Evolutionary conservation across 30 jellyfish, hydroid and myxozoan species (phyloP), one percentile per base, ranked within the genome.

Genomic region (Cassiopea xamachana): DNA sequence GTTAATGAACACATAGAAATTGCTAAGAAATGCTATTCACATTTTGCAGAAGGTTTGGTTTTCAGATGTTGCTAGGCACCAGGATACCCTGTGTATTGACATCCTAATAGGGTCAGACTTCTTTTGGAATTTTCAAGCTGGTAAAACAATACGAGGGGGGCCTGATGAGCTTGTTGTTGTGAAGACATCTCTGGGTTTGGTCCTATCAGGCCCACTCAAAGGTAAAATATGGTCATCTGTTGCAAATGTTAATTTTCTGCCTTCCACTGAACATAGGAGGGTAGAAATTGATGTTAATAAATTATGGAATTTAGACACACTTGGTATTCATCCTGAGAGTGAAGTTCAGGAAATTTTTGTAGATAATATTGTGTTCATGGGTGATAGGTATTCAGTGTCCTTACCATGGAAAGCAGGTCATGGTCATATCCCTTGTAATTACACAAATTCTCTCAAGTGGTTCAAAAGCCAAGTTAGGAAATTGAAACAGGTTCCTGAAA

Each of bases 331-430:
- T 12, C 83, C 49, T 15, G 87, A 89, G 45, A 87, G 81, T 58
- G 96, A 89, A 50, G 96, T 72, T 48, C 78, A 89, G 64, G 89
- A 81, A 61, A 71, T 71, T 73, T 55, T 60, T 1, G 59, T 89
- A 50, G 88, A 89, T 73, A 82, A 81, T 43, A 76, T 89, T 46
- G 16, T 48, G n/a, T 89, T 89, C 75, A 58, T 82, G 43, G 96
- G 89, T 71, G 78, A 68, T 19, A 80, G 96, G 49, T 89, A 79
- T 69, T 80, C 86, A 1, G 96, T 89, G 51, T 85, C 81, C 7
- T 69, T 79, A 80, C 96, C 91, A 67, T 89, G 96, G 96, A 89
- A 89, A 79, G 91, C 58, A n/a, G 96, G 87, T 12, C 92, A 89
- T 51, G 80, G 79, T 6, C 92, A 92, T 2, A 16, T 83, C 6